Evolutionary conservation across 64 coral and sea anemone species (phyloP), one percentile per base, ranked within the genome.

Genomic region (Actinia equina): DNA sequence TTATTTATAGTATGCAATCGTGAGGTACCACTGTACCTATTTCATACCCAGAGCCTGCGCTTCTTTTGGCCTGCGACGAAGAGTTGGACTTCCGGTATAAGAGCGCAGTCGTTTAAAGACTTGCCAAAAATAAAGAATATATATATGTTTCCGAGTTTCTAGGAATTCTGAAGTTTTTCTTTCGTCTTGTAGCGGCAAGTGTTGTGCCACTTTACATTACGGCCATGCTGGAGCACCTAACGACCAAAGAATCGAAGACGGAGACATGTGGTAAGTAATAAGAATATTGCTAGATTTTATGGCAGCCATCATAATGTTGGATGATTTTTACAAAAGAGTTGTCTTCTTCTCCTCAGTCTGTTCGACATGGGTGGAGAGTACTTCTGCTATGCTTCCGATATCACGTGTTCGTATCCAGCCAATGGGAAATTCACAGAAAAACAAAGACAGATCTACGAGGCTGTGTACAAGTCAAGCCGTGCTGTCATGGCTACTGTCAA

Each of bases 311-410:
- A n/a, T n/a, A n/a, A n/a, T n/a, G n/a, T n/a, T n/a, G n/a, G n/a
- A n/a, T n/a, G n/a, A n/a, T n/a, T n/a, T n/a, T n/a, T n/a, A n/a
- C n/a, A n/a, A n/a, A n/a, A n/a, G n/a, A n/a, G n/a, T n/a, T n/a
- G n/a, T n/a, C n/a, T n/a, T n/a, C 69, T 26, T 74, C 41, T 26
- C 15, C 41, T 26, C 23, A 98, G 96, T 83, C 90, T 98, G 80
- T 98, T 98, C 78, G 96, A 98, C 86, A 98, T 98, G 96, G 96
- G 96, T 23, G 96, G 96, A 90, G 96, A 98, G 82, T 98, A 98
- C 61, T 98, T 92, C 44, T 98, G 96, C 65, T 98, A 93, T 86
- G 86, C 84, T 7, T 94, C 96, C 51, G 96, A 98, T 63, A 95
- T 98, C 96, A 98, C 96, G 10, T 98, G 96, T 80, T 98, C 96